phyloP scores from a whole-genome alignment of 2,797 vertebrate species.

The Danio choprae region DNA sequence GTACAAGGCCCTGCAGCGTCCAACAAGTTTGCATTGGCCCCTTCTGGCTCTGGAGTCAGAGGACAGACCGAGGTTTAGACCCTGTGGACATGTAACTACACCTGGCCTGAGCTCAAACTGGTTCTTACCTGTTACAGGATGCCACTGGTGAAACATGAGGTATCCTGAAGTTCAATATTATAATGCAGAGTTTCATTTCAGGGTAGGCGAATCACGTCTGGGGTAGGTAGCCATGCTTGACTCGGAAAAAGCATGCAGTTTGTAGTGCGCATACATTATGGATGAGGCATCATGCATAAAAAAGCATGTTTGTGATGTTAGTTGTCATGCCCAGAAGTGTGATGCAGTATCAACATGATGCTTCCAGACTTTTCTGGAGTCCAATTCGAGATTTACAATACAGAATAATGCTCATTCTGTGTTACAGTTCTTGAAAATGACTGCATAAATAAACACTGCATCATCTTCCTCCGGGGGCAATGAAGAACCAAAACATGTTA shows the following conservation, averaged over 20 bases:
- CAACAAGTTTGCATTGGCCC: constrained; percentile 31
- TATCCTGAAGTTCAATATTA: constrained; percentile 5
- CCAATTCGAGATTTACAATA: constrained; percentile 10
- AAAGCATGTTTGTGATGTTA: constrained; percentile 55
- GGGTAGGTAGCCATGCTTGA: constrained; percentile 62
- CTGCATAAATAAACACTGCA: constrained; percentile 65
- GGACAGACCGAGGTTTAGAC: background rate
- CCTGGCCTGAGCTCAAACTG: background rate
- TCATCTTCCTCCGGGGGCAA: constrained; percentile 65
- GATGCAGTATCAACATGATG: constrained; percentile 70
- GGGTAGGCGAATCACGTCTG: constrained; percentile 35
- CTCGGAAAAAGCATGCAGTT: constrained; percentile 53
- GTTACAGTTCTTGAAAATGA: constrained; percentile 41
- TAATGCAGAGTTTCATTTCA: constrained; percentile 1
- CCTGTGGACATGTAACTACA: constrained; percentile 14
- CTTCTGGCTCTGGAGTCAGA: constrained; percentile 31
- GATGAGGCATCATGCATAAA: constrained; percentile 70
- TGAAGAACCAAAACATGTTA: constrained; percentile 46
- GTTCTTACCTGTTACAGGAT: background rate
- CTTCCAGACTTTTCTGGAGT: background rate
- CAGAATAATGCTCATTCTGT: background rate
- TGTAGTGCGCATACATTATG: constrained; percentile 67
- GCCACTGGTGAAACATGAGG: background rate
- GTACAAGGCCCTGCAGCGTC: constrained; percentile 55
- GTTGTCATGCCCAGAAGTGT: constrained; percentile 61